Conservation (phyloP, 2,797 vertebrate genomes). For the Pantherophis alleghaniensis region DNA sequence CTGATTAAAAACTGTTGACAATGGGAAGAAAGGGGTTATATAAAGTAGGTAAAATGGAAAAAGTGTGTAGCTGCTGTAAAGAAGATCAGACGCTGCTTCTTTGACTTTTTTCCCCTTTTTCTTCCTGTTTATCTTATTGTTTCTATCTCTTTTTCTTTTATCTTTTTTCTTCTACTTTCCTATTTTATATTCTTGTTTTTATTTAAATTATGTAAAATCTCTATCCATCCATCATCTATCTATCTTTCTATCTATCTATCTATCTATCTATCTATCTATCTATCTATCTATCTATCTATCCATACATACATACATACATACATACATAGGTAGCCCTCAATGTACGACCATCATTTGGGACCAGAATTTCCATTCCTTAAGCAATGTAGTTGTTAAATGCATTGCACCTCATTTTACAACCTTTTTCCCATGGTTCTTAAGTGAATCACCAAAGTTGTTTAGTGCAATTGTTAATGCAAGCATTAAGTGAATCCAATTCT, state of each 20-base stretch:
- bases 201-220: background rate
- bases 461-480: background rate
- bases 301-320: background rate
- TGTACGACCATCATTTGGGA: background rate
- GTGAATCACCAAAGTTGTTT: background rate
- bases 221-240: background rate
- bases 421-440: background rate
- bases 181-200: background rate
- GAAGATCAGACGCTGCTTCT: background rate
- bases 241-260: no score
- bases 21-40: background rate
- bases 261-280: no score
- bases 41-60: background rate
- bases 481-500: background rate
- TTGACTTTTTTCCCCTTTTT: background rate
- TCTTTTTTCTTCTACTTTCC: background rate
- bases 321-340: background rate
- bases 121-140: background rate
- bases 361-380: background rate
- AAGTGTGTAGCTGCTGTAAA: background rate
- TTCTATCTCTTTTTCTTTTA: background rate
- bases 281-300: no score
- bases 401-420: background rate
- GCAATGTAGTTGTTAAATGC: background rate
- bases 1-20: background rate